Percentiles rank a stretch among this genome's conserved stretches.
Evolutionary conservation across 2,888 invertebrate species (phyloP).

Genomic region (Cephus pulcher): DNA sequence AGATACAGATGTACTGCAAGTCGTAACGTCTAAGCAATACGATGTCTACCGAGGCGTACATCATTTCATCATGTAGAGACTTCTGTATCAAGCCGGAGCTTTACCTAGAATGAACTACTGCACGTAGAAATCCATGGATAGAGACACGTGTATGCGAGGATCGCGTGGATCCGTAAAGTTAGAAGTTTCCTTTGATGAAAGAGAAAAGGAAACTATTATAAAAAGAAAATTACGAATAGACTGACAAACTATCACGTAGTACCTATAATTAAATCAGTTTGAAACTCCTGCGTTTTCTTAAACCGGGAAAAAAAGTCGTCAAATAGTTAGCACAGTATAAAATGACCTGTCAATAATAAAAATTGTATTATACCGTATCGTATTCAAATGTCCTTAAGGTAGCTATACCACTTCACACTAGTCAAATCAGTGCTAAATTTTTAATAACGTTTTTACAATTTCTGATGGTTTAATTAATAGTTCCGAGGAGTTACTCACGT

Average conservation of each 20-base stretch:
- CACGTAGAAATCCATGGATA: background rate
- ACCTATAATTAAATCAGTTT: background rate
- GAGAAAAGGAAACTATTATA: constrained; percentile 8
- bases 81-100: background rate
- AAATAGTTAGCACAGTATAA: background rate
- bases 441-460: too few species aligned
- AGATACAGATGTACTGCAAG: background rate
- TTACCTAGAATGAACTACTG: background rate
- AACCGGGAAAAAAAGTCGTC: background rate
- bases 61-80: background rate
- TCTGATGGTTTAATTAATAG: too few species aligned
- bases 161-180: background rate
- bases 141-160: background rate
- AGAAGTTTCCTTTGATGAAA: background rate
- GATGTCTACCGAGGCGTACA: background rate
- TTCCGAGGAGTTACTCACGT: too few species aligned
- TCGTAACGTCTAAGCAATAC: background rate
- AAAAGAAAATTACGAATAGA: background rate
- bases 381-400: background rate
- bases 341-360: background rate
- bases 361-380: background rate
- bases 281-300: background rate
- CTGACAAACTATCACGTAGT: background rate
- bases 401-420: too few species aligned
- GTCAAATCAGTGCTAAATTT: too few species aligned